A percentile compares a stretch with the other conserved stretches of the same genome.
These are phyloP conservation scores for Ictalurus furcatus DNA, from an alignment of 2,113 vertebrate species.

Conservation along the genomic window DNA sequence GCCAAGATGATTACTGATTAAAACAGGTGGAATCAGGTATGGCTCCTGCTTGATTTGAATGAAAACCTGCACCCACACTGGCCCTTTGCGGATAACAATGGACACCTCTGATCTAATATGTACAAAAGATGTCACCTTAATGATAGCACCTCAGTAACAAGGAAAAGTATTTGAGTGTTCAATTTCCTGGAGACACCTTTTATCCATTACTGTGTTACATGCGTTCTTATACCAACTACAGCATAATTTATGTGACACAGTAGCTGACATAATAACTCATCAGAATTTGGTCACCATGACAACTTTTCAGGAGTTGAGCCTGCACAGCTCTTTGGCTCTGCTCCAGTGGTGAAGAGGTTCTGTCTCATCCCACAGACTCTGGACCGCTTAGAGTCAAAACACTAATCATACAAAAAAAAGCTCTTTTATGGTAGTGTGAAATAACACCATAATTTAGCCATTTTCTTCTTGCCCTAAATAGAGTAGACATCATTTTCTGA, in stretches of 20 bases:
- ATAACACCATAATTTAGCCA: constrained; percentile 2
- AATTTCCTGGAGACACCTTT: neutral
- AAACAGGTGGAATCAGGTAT: no score
- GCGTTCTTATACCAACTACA: neutral
- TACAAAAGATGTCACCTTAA: no score
- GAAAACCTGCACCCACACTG: no score
- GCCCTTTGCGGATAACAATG: no score
- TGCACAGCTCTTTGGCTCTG: neutral
- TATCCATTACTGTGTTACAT: neutral
- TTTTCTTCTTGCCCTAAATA: neutral
- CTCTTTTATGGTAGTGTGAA: neutral
- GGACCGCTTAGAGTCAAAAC: neutral
- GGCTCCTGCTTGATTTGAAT: no score
- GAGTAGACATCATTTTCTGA: constrained; percentile 9
- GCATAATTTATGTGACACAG: neutral
- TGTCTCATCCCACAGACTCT: constrained; percentile 1
- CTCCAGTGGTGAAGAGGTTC: constrained; percentile 30
- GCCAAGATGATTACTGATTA: no score
- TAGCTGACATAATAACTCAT: neutral
- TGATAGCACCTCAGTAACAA: neutral
- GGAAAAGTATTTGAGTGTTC: neutral
- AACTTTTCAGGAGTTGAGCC: constrained; percentile 27
- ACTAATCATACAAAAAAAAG: neutral
- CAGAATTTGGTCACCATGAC: constrained; percentile 44
- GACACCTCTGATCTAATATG: no score